Evolutionary conservation across 2,113 vertebrate genomes (phyloP), one percentile per base, ranked within the genome.

Genomic region (Semnornis frantzii): DNA sequence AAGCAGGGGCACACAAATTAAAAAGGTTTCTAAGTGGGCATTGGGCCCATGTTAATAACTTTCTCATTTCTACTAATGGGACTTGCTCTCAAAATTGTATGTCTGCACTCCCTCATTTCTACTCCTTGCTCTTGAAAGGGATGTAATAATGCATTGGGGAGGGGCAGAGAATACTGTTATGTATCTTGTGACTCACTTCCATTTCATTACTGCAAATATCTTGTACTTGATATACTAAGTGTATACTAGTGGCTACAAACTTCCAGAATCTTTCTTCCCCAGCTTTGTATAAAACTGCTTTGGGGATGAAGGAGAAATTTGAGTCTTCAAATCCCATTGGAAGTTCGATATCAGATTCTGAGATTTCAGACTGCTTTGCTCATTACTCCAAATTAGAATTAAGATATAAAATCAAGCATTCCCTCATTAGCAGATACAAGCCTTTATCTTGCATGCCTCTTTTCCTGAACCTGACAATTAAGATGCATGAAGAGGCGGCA

Each of bases 1-100:
- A 94, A 90, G 79, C 37, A 30, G 33, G 16, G 30, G 10, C 33
- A 54, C 92, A 44, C 0, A 5, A 91, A 89, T 94, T 89, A 71
- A 71, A 87, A 92, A 78, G 37, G 23, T 78, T 69, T 88, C 54
- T 58, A 12, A 78, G 59, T 84, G 44, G 73, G 69, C 64, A 46
- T 4, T 79, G 79, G 60, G 30, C 25, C 57, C n/a, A 21, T 60
- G 33, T 71, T 86, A 89, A 82, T 89, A 8, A 70, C 60, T 65
- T 89, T 92, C 60, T 92, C 31, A 70, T 87, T 92, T 76, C 34
- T 91, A 87, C 31, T 93, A 93, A 77, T 92, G 78, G 25, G 6
- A 89, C 60, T 80, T 87, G 60, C 71, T 93, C 75, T 89, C 84
- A 77, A 64, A 94, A 60, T 15, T 15, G 6, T 65, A 82, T 60